phyloP scores from a whole-genome alignment of 2,797 vertebrate genomes.

The Hydrocynus forskahlii region DNA sequence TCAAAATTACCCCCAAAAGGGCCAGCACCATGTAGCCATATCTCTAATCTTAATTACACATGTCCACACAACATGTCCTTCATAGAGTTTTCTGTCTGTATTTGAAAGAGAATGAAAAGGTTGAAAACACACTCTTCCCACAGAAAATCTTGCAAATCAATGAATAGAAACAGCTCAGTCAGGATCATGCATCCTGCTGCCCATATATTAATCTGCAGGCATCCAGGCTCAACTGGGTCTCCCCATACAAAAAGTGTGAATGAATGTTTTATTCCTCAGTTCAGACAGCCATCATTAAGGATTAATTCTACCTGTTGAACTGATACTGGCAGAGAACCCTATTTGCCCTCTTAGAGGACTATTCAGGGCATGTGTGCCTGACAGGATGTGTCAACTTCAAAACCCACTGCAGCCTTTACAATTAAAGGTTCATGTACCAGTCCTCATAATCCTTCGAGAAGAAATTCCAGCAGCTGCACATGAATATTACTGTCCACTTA shows the following conservation, averaged over 20 bases:
- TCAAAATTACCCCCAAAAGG: not conserved
- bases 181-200: not conserved
- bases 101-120: not conserved
- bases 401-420: conserved; percentile 16
- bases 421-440: conserved; percentile 21
- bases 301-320: not conserved
- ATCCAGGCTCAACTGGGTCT: not conserved
- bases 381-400: not conserved
- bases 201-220: not conserved
- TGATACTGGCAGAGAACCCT: not conserved
- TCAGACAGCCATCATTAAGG: not conserved
- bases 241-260: not conserved
- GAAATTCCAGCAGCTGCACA: conserved; percentile 24
- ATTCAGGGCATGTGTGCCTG: not conserved
- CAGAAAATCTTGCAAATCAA: not conserved
- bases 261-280: not conserved
- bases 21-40: not conserved
- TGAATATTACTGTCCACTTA: conserved; percentile 89
- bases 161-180: not conserved
- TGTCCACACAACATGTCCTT: not conserved
- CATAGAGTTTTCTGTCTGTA: not conserved
- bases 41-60: not conserved
- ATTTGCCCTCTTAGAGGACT: not conserved
- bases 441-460: conserved; percentile 18
- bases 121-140: not conserved